Base-by-base conservation (phyloP, 2,888 invertebrate species). In the Lydus trimaculatus region DNA sequence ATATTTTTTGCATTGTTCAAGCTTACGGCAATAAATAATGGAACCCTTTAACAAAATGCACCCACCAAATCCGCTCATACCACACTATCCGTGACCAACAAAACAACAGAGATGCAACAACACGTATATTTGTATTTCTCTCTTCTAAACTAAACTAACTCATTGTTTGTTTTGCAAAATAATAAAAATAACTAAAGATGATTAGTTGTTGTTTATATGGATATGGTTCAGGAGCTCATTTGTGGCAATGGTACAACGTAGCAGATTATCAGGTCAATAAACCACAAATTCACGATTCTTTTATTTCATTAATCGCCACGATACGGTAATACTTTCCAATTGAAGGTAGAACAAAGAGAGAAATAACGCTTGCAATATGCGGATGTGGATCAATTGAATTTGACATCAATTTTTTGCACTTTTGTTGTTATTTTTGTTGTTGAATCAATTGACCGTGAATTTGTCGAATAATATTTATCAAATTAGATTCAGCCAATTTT, bases 31-130 rank as follows among this genome's bases (percentile, higher is more conserved):
- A 83, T 83, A 83, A 84, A 84, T 84, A 84, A 84, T 84, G 82
- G 82, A 83, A 80, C 83, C 83, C 83, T 83, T 84, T 82, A 82
- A 83, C 82, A 82, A 82, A 82, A 81, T 82, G 81, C 82, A 81
- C 79, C 78, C 77, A 75, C 77, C 76, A 76, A 73, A 56, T 2
- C 56, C 25, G 15, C 52, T 23, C 20, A 23, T 11, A 36, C 48
- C 48, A 20, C 52, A 23, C 23, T 28, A 15, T 5, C 1, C 56
- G 7, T 2, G 6, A 28, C 15, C 13, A 52, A 52, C 11, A 56
- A 6, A 56, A 56, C 25, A 28, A 52, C 52, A 52, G 23, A 20
- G 52, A 52, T 52, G 48, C 48, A 48, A 23, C 52, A 25, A 52
- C 15, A 5, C 48, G 17, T 6, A 43, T 0, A 43, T 0, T 23